These are phyloP conservation scores for Thumatha senex DNA, from an alignment of 2,888 invertebrate genomes.

Conservation along the genomic window DNA sequence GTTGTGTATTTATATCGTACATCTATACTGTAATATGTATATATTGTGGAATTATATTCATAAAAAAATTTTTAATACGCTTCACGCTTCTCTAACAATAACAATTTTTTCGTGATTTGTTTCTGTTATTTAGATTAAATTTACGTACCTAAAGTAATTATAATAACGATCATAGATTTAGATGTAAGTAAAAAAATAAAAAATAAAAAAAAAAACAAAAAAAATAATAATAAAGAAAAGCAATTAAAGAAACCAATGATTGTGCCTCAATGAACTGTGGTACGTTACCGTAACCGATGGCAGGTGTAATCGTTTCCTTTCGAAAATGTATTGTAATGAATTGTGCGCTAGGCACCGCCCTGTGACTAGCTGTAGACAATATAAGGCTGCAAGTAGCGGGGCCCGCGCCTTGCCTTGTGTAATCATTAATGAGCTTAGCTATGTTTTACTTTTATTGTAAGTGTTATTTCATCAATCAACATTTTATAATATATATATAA, in stretches of 20 bases:
- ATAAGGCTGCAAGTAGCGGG: conserved; percentile 66
- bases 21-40: conserved; percentile 80
- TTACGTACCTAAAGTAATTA: conserved; percentile 83
- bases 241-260: conserved; percentile 83
- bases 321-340: conserved; percentile 67
- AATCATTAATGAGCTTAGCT: conserved; percentile 83
- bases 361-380: conserved; percentile 63
- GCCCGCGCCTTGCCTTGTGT: conserved; percentile 73
- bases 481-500: conserved; percentile 75
- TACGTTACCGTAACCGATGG: conserved; percentile 82
- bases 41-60: conserved; percentile 82
- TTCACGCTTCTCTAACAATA: conserved; percentile 81
- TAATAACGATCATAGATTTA: conserved; percentile 78
- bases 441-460: conserved; percentile 82
- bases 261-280: conserved; percentile 84
- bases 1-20: conserved; percentile 82
- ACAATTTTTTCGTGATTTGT: conserved; percentile 79
- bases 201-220: conserved; percentile 54
- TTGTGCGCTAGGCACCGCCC: conserved; percentile 63
- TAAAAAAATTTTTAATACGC: conserved; percentile 80
- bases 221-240: conserved; percentile 65
- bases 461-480: conserved; percentile 82
- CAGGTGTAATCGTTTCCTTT: conserved; percentile 76
- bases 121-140: conserved; percentile 83
- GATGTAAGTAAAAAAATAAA: conserved; percentile 52